Conservation (phyloP, 2,888 invertebrate genomes). For the Mythimna vitellina region DNA sequence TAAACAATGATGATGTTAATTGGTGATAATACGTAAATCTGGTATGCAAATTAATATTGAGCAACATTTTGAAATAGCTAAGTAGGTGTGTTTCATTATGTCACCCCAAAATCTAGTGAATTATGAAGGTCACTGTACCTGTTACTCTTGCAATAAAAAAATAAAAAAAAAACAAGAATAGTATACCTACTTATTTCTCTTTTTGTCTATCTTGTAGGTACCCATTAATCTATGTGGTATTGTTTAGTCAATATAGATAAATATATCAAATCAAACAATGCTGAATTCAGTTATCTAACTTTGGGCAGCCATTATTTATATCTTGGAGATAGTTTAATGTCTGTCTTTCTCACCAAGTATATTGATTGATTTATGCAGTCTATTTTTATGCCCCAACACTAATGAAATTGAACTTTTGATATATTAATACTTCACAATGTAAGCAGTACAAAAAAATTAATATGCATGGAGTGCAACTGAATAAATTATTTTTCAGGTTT, state of each 20-base stretch:
- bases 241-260: neutral
- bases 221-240: neutral
- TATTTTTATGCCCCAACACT: neutral
- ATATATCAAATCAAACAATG: neutral
- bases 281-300: neutral
- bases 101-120: slow-evolving; percentile 7
- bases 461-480: neutral
- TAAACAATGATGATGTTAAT: neutral
- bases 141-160: neutral
- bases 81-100: slow-evolving; percentile 10
- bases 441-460: neutral
- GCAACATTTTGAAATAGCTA: slow-evolving; percentile 37
- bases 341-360: neutral
- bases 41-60: slow-evolving; percentile 33
- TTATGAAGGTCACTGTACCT: slow-evolving; percentile 5
- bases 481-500: neutral
- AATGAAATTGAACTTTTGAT: neutral
- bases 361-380: neutral
- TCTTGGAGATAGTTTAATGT: neutral
- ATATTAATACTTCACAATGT: neutral
- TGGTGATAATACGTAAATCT: slow-evolving; percentile 2
- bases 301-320: neutral
- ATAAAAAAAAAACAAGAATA: neutral
- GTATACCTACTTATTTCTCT: neutral
- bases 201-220: neutral